Percentiles rank a stretch among this genome's conserved stretches.
Evolutionary conservation across 2,888 invertebrate species (phyloP).

Genomic region (Yponomeuta evonymella): DNA sequence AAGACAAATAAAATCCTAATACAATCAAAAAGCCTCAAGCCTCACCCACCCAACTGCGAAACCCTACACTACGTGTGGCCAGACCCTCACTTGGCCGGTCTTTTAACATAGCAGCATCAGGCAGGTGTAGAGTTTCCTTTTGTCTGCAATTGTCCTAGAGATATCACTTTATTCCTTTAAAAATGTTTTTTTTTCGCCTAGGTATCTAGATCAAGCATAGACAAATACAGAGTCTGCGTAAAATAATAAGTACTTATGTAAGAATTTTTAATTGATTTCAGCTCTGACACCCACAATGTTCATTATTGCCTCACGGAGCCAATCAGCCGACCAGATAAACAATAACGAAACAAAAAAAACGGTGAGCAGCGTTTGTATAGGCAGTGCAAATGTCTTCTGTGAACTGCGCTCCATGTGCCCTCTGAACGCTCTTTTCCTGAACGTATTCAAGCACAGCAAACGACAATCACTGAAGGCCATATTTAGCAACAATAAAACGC

Average conservation of each 20-base stretch:
- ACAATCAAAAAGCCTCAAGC: too few relatives aligned
- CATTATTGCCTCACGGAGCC: conserved; percentile 29
- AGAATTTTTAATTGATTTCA: neutral
- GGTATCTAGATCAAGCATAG: too few relatives aligned
- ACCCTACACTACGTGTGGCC: too few relatives aligned
- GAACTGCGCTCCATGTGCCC: conserved; percentile 29
- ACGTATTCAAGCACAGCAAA: conserved; percentile 75
- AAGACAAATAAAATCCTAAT: too few relatives aligned
- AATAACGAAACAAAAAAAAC: neutral
- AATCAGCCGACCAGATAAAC: neutral
- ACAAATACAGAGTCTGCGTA: too few relatives aligned
- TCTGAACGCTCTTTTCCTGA: conserved; percentile 31
- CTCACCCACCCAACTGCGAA: too few relatives aligned
- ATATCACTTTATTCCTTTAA: too few relatives aligned
- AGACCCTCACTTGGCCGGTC: too few relatives aligned
- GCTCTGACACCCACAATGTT: neutral
- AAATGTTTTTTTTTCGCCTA: too few relatives aligned
- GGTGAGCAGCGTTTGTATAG: neutral
- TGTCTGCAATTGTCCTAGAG: too few relatives aligned
- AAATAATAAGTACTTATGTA: neutral
- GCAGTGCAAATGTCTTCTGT: conserved; percentile 18
- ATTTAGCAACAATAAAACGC: conserved; percentile 60
- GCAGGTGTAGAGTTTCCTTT: too few relatives aligned
- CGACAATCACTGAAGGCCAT: conserved; percentile 78
- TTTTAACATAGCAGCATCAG: too few relatives aligned